Percentiles rank a stretch among this genome's conserved stretches.
phyloP scores from a whole-genome alignment of 2,888 invertebrate species.

The Xiphydria camelus region DNA sequence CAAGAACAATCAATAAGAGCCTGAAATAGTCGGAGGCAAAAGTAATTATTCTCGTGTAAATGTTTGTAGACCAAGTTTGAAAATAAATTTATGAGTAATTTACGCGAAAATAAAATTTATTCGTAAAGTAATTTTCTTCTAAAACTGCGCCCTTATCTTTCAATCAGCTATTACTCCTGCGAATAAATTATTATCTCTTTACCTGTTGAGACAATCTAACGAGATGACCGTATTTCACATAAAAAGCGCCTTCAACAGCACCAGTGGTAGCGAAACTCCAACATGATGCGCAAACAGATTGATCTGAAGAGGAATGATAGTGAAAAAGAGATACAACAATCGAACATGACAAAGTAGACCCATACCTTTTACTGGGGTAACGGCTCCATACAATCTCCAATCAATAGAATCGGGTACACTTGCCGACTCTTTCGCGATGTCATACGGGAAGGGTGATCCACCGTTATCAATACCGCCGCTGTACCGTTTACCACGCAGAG shows the following conservation, averaged over 20 bases:
- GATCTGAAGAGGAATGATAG: constrained; percentile 66
- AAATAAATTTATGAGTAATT: no score
- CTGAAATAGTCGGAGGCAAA: no score
- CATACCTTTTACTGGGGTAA: constrained; percentile 88
- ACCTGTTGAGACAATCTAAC: constrained; percentile 86
- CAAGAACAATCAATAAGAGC: constrained; percentile 95
- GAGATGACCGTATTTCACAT: constrained; percentile 78
- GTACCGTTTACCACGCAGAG: constrained; percentile 70
- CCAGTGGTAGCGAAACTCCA: constrained; percentile 97
- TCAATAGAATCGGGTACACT: constrained; percentile 78
- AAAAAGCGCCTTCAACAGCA: constrained; percentile 88
- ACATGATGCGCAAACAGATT: constrained; percentile 96
- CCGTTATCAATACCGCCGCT: constrained; percentile 70
- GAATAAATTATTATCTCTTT: no score
- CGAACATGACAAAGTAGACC: constrained; percentile 6
- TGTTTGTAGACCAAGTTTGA: no score
- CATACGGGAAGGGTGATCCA: constrained; percentile 80
- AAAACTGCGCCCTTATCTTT: no score
- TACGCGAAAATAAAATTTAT: no score
- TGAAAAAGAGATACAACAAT: constrained; percentile 7
- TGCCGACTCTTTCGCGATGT: constrained; percentile 60
- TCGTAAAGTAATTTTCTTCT: no score
- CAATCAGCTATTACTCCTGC: no score
- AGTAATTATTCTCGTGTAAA: no score
- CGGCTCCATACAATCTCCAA: constrained; percentile 91